phyloP scores from a whole-genome alignment of 2,113 vertebrate species.

The Falco punctatus region DNA sequence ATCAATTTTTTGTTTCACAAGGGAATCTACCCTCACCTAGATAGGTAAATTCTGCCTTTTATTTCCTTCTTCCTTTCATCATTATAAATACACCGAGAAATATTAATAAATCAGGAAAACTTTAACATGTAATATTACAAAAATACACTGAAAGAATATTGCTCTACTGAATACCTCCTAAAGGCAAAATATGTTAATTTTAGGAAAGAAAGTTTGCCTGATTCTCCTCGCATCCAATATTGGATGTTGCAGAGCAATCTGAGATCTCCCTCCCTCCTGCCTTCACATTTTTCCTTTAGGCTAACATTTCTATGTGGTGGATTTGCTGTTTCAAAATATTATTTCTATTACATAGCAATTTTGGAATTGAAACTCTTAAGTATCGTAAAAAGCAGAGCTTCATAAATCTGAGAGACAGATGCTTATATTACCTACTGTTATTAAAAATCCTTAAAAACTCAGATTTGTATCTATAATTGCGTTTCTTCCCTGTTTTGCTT shows the following conservation, averaged over 20 bases:
- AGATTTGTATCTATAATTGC: not conserved
- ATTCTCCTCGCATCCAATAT: not conserved
- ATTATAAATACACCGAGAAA: not conserved
- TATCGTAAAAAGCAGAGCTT: not conserved
- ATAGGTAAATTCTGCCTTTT: not conserved
- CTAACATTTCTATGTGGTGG: not conserved
- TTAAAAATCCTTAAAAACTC: constrained; percentile 9
- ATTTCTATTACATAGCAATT: constrained; percentile 35
- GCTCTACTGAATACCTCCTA: not conserved
- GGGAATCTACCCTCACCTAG: not conserved
- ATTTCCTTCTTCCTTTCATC: not conserved
- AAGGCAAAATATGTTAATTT: not conserved
- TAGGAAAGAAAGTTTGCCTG: not conserved
- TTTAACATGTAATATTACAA: not conserved
- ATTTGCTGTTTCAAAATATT: constrained; percentile 41
- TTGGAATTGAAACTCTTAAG: not conserved
- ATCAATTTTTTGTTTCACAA: not conserved
- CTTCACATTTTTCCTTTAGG: not conserved
- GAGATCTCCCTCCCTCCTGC: not conserved
- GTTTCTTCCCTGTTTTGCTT: constrained; percentile 12
- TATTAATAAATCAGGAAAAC: not conserved
- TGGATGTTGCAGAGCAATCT: not conserved
- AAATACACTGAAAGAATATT: not conserved
- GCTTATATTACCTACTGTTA: constrained; percentile 15
- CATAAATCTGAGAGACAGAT: constrained; percentile 21